Evolutionary conservation across 1,140 invertebrate species (phyloP).

Genomic region (Drosophila novamexicana): DNA sequence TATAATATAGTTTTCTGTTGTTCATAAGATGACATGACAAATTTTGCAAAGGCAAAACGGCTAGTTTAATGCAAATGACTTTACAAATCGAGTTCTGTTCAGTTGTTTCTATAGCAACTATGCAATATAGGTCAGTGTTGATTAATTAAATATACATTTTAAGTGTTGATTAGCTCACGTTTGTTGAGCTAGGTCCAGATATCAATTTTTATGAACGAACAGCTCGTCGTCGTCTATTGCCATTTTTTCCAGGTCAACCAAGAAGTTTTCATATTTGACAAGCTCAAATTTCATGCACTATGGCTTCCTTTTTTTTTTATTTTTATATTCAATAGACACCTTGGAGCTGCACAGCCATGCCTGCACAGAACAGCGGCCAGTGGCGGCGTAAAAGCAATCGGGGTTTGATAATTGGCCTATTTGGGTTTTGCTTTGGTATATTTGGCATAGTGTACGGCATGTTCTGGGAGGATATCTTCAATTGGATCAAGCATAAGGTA

Average conservation of each 20-base stretch:
- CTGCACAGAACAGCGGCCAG: conserved; percentile 55
- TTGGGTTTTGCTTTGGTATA: conserved; percentile 73
- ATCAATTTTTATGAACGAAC: neutral
- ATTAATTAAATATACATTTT: too few species aligned
- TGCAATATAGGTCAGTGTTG: too few species aligned
- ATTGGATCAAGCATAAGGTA: conserved; percentile 81
- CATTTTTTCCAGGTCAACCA: conserved; percentile 6
- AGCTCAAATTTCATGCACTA: conserved; percentile 12
- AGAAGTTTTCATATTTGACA: neutral
- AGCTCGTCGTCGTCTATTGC: neutral
- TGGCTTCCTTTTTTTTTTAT: conserved; percentile 19
- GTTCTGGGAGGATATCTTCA: conserved; percentile 81
- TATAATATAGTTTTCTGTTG: too few species aligned
- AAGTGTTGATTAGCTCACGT: too few species aligned
- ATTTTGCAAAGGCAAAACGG: too few species aligned
- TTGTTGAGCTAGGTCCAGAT: neutral
- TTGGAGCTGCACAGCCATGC: conserved; percentile 36
- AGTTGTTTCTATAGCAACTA: too few species aligned
- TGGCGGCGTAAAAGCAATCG: conserved; percentile 68
- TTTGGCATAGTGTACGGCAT: conserved; percentile 76
- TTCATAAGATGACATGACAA: too few species aligned
- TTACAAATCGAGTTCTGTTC: too few species aligned
- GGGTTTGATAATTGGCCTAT: conserved; percentile 64
- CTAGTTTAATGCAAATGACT: too few species aligned
- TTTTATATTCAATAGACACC: neutral